Evolutionary conservation across 2,888 invertebrate genomes (phyloP), one percentile per base, ranked within the genome.

Genomic region (Cosmia trapezina): DNA sequence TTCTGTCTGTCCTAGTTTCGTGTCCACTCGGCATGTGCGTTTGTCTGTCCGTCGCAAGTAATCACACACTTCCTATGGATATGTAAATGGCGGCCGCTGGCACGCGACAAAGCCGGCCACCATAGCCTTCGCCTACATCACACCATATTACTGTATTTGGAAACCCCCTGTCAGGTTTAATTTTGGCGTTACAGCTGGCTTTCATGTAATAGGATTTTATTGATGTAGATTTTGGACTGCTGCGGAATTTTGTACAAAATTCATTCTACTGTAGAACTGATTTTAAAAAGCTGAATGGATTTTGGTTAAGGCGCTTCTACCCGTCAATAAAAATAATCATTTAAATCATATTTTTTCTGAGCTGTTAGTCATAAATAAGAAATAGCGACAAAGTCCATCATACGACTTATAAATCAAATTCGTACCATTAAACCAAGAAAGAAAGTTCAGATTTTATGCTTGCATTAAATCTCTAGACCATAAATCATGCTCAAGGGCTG

Each of bases 31-130:
- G 82, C 77, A 56, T 67, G 88, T 89, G 90, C 91, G 91, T 92
- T 92, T 89, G 92, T 90, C 91, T 92, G 89, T 90, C 91, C 89
- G 88, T 86, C 82, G 85, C 85, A 84, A 87, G 88, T 93, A 93
- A 94, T 93, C 92, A 89, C 90, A 89, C 87, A 90, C 91, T 94
- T 93, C 94, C 94, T 92, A 90, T 87, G 91, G 88, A 89, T 92
- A 94, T 94, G 95, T 90, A 93, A 95, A 95, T 95, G 87, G 76
- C 74, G 76, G 68, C 78, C 75, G 76, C 61, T 72, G 88, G 91
- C 95, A 95, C 95, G 95, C 95, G 87, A 95, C 79, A n/a, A n/a
- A n/a, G 74, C 81, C 73, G 88, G 76, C 88, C 86, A 84, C 83
- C 72, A 68, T 86, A 88, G 87, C 89, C 89, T 88, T 88, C 87